These are phyloP conservation scores for Apteryx mantelli DNA, from an alignment of 2,113 vertebrate genomes.

Conservation along the genomic window DNA sequence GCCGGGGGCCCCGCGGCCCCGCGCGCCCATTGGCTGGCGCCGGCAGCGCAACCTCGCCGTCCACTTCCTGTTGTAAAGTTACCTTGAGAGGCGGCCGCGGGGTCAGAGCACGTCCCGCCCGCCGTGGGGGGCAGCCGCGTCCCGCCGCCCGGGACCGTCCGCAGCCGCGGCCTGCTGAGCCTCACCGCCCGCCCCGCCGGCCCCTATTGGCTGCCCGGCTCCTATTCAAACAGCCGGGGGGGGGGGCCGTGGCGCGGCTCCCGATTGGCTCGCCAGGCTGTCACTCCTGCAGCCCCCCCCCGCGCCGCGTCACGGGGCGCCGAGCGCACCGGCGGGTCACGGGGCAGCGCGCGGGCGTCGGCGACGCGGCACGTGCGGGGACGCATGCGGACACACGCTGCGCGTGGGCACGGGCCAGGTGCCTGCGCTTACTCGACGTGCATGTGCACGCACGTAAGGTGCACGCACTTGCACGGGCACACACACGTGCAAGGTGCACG, in stretches of 20 bases:
- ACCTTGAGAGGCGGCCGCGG: conserved; percentile 99
- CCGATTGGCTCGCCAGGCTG: conserved; percentile 36
- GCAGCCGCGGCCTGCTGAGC: not conserved
- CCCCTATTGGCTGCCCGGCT: conserved; percentile 42
- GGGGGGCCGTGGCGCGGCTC: conserved; percentile 19
- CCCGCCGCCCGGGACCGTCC: no score
- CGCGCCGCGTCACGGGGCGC: not conserved
- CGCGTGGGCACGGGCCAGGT: no score
- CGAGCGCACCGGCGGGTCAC: not conserved
- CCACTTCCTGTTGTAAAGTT: conserved; percentile 99
- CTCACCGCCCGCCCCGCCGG: not conserved
- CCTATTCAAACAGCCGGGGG: not conserved
- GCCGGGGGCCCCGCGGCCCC: conserved; percentile 12
- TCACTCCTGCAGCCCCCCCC: not conserved
- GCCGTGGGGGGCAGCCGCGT: not conserved
- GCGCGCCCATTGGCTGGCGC: conserved; percentile 60
- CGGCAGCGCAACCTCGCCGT: conserved; percentile 72
- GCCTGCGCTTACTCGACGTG: no score
- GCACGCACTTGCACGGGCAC: no score
- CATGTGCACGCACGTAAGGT: no score
- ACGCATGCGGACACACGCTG: no score
- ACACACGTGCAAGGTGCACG: no score
- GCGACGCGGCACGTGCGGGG: not conserved
- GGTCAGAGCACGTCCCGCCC: conserved; percentile 83
- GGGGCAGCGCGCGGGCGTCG: not conserved